These are phyloP conservation scores for Paralichthys olivaceus DNA, from an alignment of 2,113 vertebrate species.

Conservation along the genomic window DNA sequence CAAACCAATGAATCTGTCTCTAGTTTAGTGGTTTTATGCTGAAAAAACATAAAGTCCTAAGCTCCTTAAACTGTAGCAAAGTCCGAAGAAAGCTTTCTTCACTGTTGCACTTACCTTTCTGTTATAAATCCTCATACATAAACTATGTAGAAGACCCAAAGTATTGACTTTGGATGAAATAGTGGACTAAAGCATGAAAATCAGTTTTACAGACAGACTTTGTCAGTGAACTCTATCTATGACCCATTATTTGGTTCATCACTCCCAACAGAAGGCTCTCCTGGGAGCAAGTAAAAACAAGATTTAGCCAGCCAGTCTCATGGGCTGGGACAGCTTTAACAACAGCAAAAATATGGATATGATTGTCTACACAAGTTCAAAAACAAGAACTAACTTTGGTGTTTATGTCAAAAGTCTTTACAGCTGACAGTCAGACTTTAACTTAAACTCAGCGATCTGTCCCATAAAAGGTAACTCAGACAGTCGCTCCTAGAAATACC, in stretches of 20 bases:
- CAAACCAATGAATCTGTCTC: too few relatives aligned
- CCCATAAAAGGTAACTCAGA: background rate
- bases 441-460: background rate
- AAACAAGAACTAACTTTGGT: background rate
- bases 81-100: background rate
- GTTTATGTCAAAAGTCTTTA: background rate
- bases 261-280: background rate
- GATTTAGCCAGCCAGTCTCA: background rate
- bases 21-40: too few relatives aligned
- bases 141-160: background rate
- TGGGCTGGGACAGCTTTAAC: conserved; percentile 7
- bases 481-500: conserved; percentile 29
- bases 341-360: background rate
- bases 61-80: background rate
- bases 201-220: background rate
- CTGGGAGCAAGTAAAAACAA: conserved; percentile 2
- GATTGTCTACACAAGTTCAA: background rate
- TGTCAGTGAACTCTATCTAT: background rate
- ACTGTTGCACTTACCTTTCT: background rate
- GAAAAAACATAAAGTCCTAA: background rate
- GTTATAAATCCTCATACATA: background rate
- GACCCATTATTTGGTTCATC: background rate
- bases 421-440: too few relatives aligned
- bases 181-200: background rate
- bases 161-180: background rate